Conservation (phyloP, 2,888 invertebrate genomes). For the Balanococcus diminutus region DNA sequence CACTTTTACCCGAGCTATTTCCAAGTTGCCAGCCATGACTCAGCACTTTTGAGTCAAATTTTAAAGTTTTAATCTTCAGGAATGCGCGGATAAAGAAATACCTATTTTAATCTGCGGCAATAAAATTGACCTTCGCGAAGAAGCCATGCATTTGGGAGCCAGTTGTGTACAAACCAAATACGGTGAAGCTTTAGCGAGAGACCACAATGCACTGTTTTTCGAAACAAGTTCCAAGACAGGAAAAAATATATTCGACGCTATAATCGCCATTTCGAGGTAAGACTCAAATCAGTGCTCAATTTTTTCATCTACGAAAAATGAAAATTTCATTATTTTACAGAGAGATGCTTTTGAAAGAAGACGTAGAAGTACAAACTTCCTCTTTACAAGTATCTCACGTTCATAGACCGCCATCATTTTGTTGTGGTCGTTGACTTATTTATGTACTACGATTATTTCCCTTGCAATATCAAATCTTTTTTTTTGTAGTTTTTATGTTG, state of each 20-base stretch:
- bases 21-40: too few species aligned
- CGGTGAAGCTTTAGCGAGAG: conserved; percentile 63
- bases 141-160: conserved; percentile 60
- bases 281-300: too few species aligned
- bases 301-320: background rate
- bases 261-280: conserved; percentile 62
- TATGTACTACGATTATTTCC: too few species aligned
- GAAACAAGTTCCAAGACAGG: conserved; percentile 63
- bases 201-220: conserved; percentile 61
- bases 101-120: conserved; percentile 68
- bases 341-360: conserved; percentile 62
- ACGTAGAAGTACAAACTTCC: conserved; percentile 61
- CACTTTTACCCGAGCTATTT: too few species aligned
- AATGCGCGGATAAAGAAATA: conserved; percentile 64
- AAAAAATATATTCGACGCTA: conserved; percentile 61
- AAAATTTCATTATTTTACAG: conserved; percentile 58
- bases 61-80: conserved; percentile 61
- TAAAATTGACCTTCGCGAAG: conserved; percentile 66
- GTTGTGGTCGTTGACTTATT: background rate
- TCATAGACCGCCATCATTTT: background rate
- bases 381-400: conserved; percentile 57
- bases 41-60: background rate
- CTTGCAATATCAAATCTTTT: too few species aligned
- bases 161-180: conserved; percentile 61
- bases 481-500: too few species aligned